phyloP scores from a whole-genome alignment of 2,888 invertebrate species.

The Calliphora vomitoria region DNA sequence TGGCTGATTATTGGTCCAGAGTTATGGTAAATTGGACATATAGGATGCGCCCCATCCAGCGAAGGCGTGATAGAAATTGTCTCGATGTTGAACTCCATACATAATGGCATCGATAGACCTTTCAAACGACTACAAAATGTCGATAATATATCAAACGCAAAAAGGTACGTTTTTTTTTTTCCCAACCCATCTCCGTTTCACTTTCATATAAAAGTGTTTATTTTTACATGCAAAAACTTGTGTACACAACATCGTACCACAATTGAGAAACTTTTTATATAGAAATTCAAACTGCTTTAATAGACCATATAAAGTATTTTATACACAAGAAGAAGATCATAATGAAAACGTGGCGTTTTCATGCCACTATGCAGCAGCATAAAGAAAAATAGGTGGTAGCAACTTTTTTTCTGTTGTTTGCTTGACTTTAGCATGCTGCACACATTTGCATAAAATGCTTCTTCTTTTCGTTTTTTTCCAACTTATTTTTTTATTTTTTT shows the following conservation, averaged over 20 bases:
- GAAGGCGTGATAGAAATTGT: no score
- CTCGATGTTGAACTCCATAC: no score
- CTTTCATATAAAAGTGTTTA: constrained; percentile 23
- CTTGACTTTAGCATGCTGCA: constrained; percentile 57
- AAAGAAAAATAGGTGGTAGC: constrained; percentile 32
- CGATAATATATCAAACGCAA: no score
- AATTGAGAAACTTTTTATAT: constrained; percentile 50
- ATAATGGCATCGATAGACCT: no score
- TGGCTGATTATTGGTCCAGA: no score
- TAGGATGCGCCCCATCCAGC: no score
- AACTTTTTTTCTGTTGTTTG: constrained; percentile 51
- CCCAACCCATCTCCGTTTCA: not conserved
- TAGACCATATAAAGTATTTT: constrained; percentile 69
- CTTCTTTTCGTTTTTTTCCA: constrained; percentile 13
- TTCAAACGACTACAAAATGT: no score
- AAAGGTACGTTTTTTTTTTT: not conserved
- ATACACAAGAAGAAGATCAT: constrained; percentile 61
- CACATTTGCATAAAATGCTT: constrained; percentile 67
- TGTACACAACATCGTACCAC: constrained; percentile 46
- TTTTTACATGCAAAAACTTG: not conserved
- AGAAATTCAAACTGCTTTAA: constrained; percentile 65
- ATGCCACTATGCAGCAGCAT: constrained; percentile 34
- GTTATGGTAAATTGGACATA: no score
- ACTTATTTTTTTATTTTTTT: not conserved
- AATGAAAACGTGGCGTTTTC: constrained; percentile 70